Evolutionary conservation across 2,113 vertebrate genomes (phyloP).

Genomic region (Erpornis zantholeuca): DNA sequence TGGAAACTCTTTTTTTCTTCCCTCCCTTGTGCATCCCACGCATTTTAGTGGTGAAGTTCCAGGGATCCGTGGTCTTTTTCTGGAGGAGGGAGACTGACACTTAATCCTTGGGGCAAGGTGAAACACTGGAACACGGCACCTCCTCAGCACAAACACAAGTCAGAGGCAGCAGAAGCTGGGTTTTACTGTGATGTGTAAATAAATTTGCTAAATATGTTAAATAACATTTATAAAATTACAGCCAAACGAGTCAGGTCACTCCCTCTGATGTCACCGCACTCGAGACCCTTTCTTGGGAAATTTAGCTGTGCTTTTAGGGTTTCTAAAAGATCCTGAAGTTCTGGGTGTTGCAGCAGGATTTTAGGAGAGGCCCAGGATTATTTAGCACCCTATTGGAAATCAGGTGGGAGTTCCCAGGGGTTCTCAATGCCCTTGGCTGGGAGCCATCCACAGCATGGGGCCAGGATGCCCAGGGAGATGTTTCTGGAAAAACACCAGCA

Average conservation of each 20-base stretch:
- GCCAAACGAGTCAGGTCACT: not conserved
- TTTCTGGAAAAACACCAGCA: not conserved
- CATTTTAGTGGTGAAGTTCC: slow-evolving; percentile 1
- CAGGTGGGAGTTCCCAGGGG: not conserved
- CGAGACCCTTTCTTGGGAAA: not conserved
- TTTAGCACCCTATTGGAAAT: not conserved
- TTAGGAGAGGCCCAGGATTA: not conserved
- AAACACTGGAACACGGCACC: not conserved
- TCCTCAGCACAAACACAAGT: not conserved
- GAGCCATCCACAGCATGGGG: not conserved
- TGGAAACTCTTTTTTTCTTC: not conserved
- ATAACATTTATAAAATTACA: not conserved
- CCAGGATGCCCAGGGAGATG: not conserved
- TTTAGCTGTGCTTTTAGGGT: not conserved
- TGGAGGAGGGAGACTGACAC: not conserved
- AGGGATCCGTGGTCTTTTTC: not conserved
- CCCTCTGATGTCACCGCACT: accelerated
- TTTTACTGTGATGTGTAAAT: not conserved
- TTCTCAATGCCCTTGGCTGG: not conserved
- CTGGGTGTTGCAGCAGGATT: not conserved
- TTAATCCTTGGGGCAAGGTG: not conserved
- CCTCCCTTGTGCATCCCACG: not conserved
- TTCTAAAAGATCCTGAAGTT: not conserved
- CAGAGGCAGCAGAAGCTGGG: not conserved
- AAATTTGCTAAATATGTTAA: not conserved